These are phyloP conservation scores for Lasioglossum figueresi DNA, from an alignment of 2,888 invertebrate species.

Conservation along the genomic window DNA sequence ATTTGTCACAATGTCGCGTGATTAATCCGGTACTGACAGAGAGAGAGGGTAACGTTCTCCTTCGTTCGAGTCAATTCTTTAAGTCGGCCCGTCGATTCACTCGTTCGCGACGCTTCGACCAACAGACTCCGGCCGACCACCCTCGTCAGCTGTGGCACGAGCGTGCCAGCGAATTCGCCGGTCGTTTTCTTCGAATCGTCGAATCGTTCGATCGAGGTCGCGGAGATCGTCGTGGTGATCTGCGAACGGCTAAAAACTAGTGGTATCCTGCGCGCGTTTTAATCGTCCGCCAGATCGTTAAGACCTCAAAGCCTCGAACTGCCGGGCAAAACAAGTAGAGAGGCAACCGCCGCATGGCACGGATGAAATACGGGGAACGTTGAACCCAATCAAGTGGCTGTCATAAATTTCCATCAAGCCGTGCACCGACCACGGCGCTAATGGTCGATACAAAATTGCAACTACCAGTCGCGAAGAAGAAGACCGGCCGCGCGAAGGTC, in stretches of 20 bases:
- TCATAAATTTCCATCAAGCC: conserved; percentile 83
- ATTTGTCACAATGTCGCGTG: too few relatives aligned
- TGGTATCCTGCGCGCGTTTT: conserved; percentile 48
- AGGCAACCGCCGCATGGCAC: conserved; percentile 60
- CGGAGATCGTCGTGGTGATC: not conserved
- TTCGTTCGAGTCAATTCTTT: too few relatives aligned
- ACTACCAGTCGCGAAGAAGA: conserved; percentile 50
- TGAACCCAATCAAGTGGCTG: conserved; percentile 83
- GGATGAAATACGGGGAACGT: conserved; percentile 82
- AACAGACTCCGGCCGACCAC: not conserved
- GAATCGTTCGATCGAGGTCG: conserved; percentile 3
- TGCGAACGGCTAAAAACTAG: not conserved
- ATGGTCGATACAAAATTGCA: conserved; percentile 80
- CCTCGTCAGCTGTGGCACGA: not conserved
- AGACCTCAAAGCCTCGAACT: conserved; percentile 47
- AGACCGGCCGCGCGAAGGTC: conserved; percentile 13
- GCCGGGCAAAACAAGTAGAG: conserved; percentile 57
- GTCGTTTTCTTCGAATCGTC: not conserved
- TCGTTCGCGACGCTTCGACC: too few relatives aligned
- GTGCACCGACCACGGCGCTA: conserved; percentile 75
- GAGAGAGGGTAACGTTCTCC: too few relatives aligned
- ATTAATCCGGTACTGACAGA: too few relatives aligned
- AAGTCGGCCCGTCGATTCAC: too few relatives aligned
- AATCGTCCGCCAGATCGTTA: conserved; percentile 69
- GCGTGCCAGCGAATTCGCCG: not conserved